Conservation (phyloP, 2,888 invertebrate species). For the Acrocera orbiculus region DNA sequence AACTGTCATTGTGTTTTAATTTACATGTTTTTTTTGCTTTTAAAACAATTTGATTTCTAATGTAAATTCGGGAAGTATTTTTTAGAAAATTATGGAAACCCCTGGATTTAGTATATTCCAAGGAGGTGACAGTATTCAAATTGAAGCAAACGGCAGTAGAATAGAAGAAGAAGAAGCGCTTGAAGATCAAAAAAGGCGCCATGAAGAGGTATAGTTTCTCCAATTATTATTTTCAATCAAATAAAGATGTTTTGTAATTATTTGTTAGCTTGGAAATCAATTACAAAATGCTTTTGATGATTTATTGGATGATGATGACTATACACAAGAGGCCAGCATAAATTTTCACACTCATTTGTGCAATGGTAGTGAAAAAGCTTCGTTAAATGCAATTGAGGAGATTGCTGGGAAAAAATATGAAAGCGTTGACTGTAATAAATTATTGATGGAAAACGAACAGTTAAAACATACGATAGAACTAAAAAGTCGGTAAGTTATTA, state of each 20-base stretch:
- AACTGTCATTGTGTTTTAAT: too few species aligned
- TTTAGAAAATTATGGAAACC: constrained; percentile 35
- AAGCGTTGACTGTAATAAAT: too few species aligned
- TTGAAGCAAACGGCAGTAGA: constrained; percentile 44
- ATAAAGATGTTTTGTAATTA: not conserved
- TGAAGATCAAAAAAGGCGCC: constrained; percentile 47
- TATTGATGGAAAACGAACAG: constrained; percentile 21
- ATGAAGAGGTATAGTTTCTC: constrained; percentile 42
- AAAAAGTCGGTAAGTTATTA: constrained; percentile 30
- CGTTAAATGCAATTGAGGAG: too few species aligned
- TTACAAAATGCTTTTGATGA: constrained; percentile 51
- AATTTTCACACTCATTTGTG: too few species aligned
- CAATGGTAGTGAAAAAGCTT: too few species aligned
- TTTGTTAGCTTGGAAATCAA: constrained; percentile 40
- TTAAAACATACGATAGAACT: constrained; percentile 30
- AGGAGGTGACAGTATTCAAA: constrained; percentile 44
- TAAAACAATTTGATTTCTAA: too few species aligned
- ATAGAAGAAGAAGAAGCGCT: constrained; percentile 51
- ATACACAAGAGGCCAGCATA: constrained; percentile 41
- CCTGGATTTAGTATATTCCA: constrained; percentile 55
- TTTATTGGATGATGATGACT: constrained; percentile 46
- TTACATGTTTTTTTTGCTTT: too few species aligned
- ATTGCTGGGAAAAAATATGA: too few species aligned
- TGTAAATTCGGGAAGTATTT: too few species aligned
- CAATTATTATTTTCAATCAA: too few species aligned